These are phyloP conservation scores for Cirrhinus molitorella DNA, from an alignment of 2,797 vertebrate species.

Conservation along the genomic window DNA sequence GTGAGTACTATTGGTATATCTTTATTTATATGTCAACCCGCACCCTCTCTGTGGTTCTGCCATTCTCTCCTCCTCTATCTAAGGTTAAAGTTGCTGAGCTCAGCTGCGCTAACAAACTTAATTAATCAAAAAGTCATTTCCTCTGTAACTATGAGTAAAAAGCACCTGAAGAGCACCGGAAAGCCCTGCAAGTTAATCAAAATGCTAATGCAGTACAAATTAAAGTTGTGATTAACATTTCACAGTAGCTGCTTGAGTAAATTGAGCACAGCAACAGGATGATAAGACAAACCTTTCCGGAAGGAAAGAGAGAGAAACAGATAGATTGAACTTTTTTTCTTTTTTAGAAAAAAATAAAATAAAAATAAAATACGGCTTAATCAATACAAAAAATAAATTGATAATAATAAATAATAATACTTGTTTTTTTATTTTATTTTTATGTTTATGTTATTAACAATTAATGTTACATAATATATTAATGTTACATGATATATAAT, in stretches of 20 bases:
- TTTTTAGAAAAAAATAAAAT: too few species aligned
- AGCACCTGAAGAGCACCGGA: constrained; percentile 87
- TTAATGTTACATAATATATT: too few species aligned
- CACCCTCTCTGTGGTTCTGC: constrained; percentile 77
- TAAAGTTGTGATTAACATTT: constrained; percentile 97
- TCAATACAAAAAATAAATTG: too few species aligned
- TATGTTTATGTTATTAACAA: too few species aligned
- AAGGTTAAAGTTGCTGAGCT: constrained; percentile 90
- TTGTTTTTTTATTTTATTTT: too few species aligned
- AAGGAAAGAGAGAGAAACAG: constrained; percentile 18
- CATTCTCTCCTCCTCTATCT: constrained; percentile 70
- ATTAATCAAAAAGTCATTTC: constrained; percentile 95
- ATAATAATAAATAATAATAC: too few species aligned
- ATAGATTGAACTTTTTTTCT: background rate
- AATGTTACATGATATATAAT: too few species aligned
- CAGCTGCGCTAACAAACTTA: constrained; percentile 92
- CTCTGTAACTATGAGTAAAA: constrained; percentile 89
- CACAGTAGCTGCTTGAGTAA: constrained; percentile 93
- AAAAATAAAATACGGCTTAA: too few species aligned
- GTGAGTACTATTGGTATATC: background rate
- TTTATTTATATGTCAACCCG: background rate
- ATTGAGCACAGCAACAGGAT: constrained; percentile 85
- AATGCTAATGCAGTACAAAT: constrained; percentile 96
- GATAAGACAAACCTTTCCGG: constrained; percentile 42
- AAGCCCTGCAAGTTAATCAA: constrained; percentile 90